These are phyloP conservation scores for Pelusios castaneus DNA, from an alignment of 2,113 vertebrate genomes.

Conservation along the genomic window DNA sequence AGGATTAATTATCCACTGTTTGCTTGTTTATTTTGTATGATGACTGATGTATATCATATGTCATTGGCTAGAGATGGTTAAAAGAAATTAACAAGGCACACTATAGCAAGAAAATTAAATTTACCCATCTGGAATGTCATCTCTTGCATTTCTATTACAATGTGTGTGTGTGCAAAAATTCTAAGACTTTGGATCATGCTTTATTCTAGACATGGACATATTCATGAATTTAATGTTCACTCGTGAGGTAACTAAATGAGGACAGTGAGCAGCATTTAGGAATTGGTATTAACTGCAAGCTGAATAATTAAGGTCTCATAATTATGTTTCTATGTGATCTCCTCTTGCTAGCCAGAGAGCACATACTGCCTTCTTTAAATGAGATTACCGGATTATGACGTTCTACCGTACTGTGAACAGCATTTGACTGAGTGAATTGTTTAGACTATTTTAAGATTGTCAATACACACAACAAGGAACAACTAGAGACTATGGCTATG, in stretches of 20 bases:
- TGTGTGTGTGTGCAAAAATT: not conserved
- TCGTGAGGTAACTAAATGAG: constrained; percentile 38
- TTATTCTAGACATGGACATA: constrained; percentile 37
- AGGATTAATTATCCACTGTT: not conserved
- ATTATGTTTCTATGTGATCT: constrained; percentile 45
- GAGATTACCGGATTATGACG: constrained; percentile 47
- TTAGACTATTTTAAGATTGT: constrained; percentile 55
- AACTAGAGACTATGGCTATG: too few relatives aligned
- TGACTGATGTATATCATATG: not conserved
- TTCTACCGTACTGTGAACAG: constrained; percentile 14
- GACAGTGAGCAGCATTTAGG: constrained; percentile 29
- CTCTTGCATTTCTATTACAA: not conserved
- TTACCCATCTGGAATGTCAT: not conserved
- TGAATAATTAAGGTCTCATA: constrained; percentile 46
- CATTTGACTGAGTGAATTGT: constrained; percentile 32
- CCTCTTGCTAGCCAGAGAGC: constrained; percentile 6
- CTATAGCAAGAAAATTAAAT: constrained; percentile 23
- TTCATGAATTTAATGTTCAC: constrained; percentile 49
- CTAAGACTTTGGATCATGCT: constrained; percentile 20
- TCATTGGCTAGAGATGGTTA: constrained; percentile 11
- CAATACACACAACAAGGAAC: constrained; percentile 19
- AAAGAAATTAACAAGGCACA: not conserved
- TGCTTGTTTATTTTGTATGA: not conserved
- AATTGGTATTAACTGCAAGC: constrained; percentile 51
- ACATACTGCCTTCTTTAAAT: constrained; percentile 25